Base-by-base conservation (phyloP, 30 jellyfish, hydroid and myxozoan genomes). In the Mastigias papua region DNA sequence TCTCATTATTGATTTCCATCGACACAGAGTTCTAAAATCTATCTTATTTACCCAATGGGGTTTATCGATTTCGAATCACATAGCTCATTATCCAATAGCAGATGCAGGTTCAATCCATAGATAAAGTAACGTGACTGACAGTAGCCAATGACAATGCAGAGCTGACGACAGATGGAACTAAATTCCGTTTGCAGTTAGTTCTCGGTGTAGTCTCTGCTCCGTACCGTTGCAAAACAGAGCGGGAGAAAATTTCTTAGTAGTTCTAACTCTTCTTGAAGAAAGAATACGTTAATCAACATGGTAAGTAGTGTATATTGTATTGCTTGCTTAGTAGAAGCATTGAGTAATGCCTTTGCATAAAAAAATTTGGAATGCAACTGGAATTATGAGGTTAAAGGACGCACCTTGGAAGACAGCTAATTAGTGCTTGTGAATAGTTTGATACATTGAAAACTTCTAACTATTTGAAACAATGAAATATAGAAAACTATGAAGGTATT, bases 221-320 rank as follows among this genome's bases (percentile, higher is more conserved):
- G 77, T 22, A 26, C 16, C 77, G 77, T 65, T 65, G 37, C 77
- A 21, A 65, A 34, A 22, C 77, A 65, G 77, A 65, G 77, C 34
- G 77, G 34, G 37, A 34, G 27, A 65, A 32, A 65, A 10, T 26
- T n/a, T n/a, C n/a, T n/a, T n/a, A 37, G 54, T 5, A 3, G 5
- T 37, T 37, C 54, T 11, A 37, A 37, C 7, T 5, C 67, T 51
- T 51, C 67, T 51, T 51, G 67, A 51, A 51, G 27, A 9, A 21
- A 9, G 25, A 17, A 51, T 1, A 51, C 7, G 67, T 51, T 51
- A 10, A 10, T 51, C 67, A 51, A 2, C 67, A 51, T 51, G 67
- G 67, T 51, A 51, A 51, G 67, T 51, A 5, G 4, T 51, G 27
- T 23, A 51, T 51, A 10, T 17, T 51, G 7, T 51, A 10, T 37